phyloP scores from a whole-genome alignment of 2,113 vertebrate species.

The Falco punctatus region DNA sequence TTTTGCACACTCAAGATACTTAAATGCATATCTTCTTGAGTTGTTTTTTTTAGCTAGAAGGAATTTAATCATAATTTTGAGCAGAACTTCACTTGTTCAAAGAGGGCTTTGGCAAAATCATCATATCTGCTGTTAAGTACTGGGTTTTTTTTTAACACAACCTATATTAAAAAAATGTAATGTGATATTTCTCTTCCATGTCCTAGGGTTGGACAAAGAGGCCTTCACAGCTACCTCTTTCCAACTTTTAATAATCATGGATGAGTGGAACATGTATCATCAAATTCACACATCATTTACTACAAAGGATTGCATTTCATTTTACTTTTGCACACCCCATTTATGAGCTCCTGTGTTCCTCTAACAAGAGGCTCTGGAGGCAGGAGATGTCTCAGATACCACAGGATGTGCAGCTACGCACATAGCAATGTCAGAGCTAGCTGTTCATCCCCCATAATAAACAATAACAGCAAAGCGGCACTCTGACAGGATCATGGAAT shows the following conservation, averaged over 20 bases:
- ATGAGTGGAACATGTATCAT: fast-evolving
- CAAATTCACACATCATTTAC: not conserved
- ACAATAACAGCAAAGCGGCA: not conserved
- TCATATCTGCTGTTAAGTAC: not conserved
- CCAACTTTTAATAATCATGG: not conserved
- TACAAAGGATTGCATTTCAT: not conserved
- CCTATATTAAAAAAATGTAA: not conserved
- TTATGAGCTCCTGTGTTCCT: not conserved
- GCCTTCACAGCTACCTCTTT: not conserved
- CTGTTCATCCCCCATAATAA: not conserved
- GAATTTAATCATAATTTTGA: not conserved
- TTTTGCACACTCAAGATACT: not conserved
- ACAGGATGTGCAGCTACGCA: not conserved
- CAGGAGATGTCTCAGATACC: not conserved
- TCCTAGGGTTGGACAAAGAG: not conserved
- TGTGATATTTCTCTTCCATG: not conserved
- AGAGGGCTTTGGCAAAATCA: not conserved
- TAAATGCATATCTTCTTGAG: not conserved
- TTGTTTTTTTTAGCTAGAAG: not conserved
- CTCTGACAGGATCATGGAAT: not conserved
- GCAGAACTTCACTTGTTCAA: not conserved
- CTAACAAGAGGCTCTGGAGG: not conserved
- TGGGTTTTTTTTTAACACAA: not conserved
- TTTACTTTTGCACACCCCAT: not conserved
- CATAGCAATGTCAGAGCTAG: not conserved